A percentile compares a stretch with the other conserved stretches of the same genome.
Conservation (phyloP, 2,888 invertebrate species). For the Nezara viridula region DNA sequence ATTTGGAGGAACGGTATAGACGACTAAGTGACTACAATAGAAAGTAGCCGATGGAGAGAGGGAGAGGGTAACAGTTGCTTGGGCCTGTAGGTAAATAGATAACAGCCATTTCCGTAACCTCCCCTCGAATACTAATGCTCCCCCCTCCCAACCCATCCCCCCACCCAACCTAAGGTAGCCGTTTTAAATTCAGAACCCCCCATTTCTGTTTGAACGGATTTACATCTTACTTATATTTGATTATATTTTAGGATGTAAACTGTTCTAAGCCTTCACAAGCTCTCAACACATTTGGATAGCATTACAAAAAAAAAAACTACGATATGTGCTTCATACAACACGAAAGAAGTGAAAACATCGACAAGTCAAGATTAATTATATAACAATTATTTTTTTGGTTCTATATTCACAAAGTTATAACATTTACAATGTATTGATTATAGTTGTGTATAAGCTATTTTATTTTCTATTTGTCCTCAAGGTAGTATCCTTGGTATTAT, state of each 20-base stretch:
- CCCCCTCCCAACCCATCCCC: not conserved
- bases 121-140: constrained; percentile 27
- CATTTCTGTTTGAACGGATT: constrained; percentile 19
- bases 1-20: not conserved
- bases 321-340: too few relatives aligned
- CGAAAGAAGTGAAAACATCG: too few relatives aligned
- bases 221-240: constrained; percentile 21
- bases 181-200: constrained; percentile 13
- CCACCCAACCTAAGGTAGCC: not conserved
- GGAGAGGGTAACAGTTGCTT: not conserved
- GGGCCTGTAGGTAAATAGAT: constrained; percentile 37
- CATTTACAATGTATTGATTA: too few relatives aligned
- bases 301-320: not conserved
- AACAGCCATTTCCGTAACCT: constrained; percentile 20
- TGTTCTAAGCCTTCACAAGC: not conserved
- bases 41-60: not conserved
- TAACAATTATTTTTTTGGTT: too few relatives aligned
- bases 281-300: not conserved
- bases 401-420: too few relatives aligned
- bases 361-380: too few relatives aligned
- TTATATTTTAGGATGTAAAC: not conserved
- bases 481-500: too few relatives aligned
- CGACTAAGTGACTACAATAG: constrained; percentile 1
- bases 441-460: too few relatives aligned
- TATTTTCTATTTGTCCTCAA: too few relatives aligned